Percentiles rank a stretch among this genome's conserved stretches.
Evolutionary conservation across 1,140 invertebrate species (phyloP).

Genomic region (Subanguina moxae): DNA sequence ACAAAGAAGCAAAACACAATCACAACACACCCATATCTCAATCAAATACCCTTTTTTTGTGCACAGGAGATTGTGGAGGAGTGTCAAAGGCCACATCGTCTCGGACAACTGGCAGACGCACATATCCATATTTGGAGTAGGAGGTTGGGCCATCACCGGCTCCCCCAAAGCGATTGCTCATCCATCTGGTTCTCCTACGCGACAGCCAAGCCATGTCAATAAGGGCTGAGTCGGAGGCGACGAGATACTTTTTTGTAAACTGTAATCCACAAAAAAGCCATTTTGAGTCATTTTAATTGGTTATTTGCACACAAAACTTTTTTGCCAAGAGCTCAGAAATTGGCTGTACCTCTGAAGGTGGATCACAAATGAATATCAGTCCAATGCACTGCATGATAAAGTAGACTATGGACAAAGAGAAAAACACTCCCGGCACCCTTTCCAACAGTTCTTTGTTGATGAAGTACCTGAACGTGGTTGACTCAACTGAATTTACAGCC

Average conservation of each 20-base stretch:
- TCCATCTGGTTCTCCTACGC: constrained; percentile 38
- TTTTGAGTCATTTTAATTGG: too few relatives aligned
- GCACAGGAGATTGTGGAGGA: background rate
- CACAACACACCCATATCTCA: background rate
- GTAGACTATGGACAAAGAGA: constrained; percentile 47
- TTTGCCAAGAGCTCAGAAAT: too few relatives aligned
- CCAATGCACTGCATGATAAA: constrained; percentile 53
- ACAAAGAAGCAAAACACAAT: background rate
- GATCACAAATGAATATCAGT: constrained; percentile 56
- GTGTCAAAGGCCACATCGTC: background rate
- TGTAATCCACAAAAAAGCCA: constrained; percentile 15
- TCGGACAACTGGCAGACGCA: constrained; percentile 14
- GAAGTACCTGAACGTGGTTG: constrained; percentile 46
- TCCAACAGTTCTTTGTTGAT: constrained; percentile 41
- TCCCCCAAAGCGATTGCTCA: constrained; percentile 9
- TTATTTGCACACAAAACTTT: too few relatives aligned
- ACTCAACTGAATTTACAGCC: background rate
- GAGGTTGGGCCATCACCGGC: background rate
- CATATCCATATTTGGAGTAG: constrained; percentile 30
- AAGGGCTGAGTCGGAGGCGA: constrained; percentile 31
- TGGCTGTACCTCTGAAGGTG: constrained; percentile 38
- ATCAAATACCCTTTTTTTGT: too few relatives aligned
- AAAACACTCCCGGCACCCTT: constrained; percentile 49
- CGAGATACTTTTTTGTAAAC: constrained; percentile 41
- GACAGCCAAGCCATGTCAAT: constrained; percentile 51